Base-by-base conservation (phyloP, 2,888 invertebrate genomes). In the Masnerella sp. region DNA sequence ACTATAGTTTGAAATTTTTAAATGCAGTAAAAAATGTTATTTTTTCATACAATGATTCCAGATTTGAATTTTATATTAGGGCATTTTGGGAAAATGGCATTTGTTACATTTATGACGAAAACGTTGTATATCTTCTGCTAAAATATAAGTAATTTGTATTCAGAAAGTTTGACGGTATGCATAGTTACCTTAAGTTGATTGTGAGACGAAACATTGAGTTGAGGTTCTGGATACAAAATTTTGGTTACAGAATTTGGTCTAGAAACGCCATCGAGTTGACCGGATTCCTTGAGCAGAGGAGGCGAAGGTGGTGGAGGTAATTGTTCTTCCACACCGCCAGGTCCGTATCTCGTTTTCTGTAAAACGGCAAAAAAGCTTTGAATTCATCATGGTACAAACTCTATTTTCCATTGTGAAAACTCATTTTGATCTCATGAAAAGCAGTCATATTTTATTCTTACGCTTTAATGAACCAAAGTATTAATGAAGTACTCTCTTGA, bases 301-400 rank as follows among this genome's bases (percentile, higher is more conserved):
- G 90, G 90, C 22, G 90, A 90, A n/a, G 90, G 89, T 20, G 89
- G 89, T 2, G 89, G 89, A 25, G 89, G 89, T 45, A 89, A 88
- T 81, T 89, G 88, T 77, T 89, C 89, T 64, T 90, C 90, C 67
- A 89, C 89, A 47, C 81, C 84, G 86, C 51, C 84, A 84, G 81
- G 86, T 38, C 85, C 85, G 81, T 89, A 90, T 61, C 89, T 89
- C 42, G 89, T 87, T 84, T 90, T 90, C 90, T 90, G 87, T 15
- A 88, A 88, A 52, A 64, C 79, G 82, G 65, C 58, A 77, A 70
- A 71, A 65, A 36, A 67, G 20, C 67, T 74, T 70, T 58, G 68
- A 75, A 73, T 71, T 74, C 54, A 56, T 45, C 58, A 70, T 67
- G 49, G 56, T 51, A 51, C 56, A 68, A 62, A 62, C 25, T 51